Percentiles rank a stretch among this genome's conserved stretches.
Conservation (phyloP, 35 echinoderm and acorn worm genomes). For the Stichopus chloronotus region DNA sequence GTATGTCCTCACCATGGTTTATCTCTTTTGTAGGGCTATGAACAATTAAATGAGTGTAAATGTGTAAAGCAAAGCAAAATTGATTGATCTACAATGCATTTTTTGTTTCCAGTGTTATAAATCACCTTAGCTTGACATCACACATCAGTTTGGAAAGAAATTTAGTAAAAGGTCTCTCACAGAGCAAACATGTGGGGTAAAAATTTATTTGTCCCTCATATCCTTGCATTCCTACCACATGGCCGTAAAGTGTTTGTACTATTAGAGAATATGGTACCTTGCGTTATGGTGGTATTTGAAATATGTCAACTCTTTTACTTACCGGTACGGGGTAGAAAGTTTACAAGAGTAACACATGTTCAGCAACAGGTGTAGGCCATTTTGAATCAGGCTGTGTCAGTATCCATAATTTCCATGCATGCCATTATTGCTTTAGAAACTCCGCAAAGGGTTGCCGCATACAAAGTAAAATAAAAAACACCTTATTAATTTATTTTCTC, state of each 20-base stretch:
- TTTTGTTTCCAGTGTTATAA: background rate
- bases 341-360: constrained; percentile 4
- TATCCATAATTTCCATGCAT: constrained; percentile 9
- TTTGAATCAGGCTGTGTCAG: constrained; percentile 7
- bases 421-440: background rate
- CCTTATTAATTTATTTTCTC: background rate
- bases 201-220: constrained; percentile 13
- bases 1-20: constrained; percentile 17
- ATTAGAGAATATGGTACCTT: background rate
- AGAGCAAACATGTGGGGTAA: background rate
- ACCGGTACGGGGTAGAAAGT: background rate
- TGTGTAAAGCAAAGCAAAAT: background rate
- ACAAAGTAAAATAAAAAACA: constrained; percentile 6
- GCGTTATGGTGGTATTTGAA: constrained; percentile 3
- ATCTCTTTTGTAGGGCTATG: background rate
- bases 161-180: background rate
- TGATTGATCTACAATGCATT: background rate
- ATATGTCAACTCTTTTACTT: constrained; percentile 4
- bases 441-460: constrained; percentile 1
- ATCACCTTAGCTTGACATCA: background rate
- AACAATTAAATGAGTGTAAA: background rate
- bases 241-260: too few species aligned
- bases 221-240: too few species aligned
- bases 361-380: background rate
- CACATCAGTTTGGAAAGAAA: background rate